A percentile compares a stretch with the other conserved stretches of the same genome.
These are phyloP conservation scores for Ascidia mentula DNA, from an alignment of 23 tunicate species.

Conservation along the genomic window DNA sequence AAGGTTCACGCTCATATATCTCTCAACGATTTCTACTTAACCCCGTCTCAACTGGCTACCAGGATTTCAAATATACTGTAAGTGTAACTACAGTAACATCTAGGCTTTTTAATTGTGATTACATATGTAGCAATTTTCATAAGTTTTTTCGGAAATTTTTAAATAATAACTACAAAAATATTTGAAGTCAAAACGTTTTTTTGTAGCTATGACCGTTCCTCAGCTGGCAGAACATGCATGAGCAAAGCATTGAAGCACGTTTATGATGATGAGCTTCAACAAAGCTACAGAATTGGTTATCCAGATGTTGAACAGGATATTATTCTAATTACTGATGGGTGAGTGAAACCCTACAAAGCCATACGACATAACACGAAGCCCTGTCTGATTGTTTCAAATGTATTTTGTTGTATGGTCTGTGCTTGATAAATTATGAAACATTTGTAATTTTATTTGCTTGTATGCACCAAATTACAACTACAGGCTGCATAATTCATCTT, in stretches of 20 bases:
- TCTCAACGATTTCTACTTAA: background rate
- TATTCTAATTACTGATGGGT: constrained; percentile 68
- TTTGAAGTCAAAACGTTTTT: constrained; percentile 13
- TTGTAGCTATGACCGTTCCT: constrained; percentile 22
- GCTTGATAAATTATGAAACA: no score
- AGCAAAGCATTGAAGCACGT: constrained; percentile 38
- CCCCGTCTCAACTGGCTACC: background rate
- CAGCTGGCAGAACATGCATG: constrained; percentile 37
- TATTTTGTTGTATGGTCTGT: no score
- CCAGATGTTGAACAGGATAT: constrained; percentile 52
- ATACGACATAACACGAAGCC: no score
- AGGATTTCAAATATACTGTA: background rate
- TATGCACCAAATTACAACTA: no score
- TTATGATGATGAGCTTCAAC: constrained; percentile 2
- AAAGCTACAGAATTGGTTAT: constrained; percentile 40
- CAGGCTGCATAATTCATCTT: no score
- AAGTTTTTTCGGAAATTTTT: constrained; percentile 38
- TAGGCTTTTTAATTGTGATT: no score
- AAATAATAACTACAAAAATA: constrained; percentile 43
- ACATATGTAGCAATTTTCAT: no score
- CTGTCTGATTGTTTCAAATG: no score
- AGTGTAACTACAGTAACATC: background rate
- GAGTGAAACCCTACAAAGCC: no score
- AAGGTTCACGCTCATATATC: background rate
- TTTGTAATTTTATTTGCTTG: no score